Base-by-base conservation (phyloP, 2,888 invertebrate genomes). In the Temnothorax ravouxi region DNA sequence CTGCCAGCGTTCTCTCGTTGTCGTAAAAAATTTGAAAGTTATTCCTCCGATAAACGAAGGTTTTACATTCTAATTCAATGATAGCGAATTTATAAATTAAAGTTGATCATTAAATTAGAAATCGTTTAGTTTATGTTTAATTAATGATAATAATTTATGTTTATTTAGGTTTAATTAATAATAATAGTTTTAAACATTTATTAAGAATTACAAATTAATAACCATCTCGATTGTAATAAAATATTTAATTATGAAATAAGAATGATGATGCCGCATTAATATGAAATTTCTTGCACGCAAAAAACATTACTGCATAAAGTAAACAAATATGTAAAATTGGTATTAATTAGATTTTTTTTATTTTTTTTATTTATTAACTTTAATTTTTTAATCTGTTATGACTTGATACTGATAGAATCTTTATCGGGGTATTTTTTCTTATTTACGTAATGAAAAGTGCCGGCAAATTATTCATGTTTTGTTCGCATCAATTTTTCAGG, bases 401-500 rank as follows among this genome's bases (percentile, higher is more conserved):
- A 21, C 1, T 25, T 25, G 8, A 21, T 21, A 8, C 15, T 2
- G 21, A 15, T 41, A 21, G 8, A 5, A 64, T 25, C 21, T 41
- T 64, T 44, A 15, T 44, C 44, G 21, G 4, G 8, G 41, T 64
- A 15, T 41, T 21, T 64, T 21, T 25, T 25, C 2, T 2, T 9
- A 25, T 8, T 66, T 44, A 6, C 3, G 6, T 41, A 21, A 44
- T 41, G 18, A 44, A 66, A 66, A 41, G 21, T 21, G 15, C 13
- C 13, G 3, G 2, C 1, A 21, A 21, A 34, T 56, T 41, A 15
- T 52, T 71, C 50, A 74, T 38, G 29, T 80, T 47, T 21, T 61
- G n/a, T n/a, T 47, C n/a, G 29, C 21, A 29, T 56, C 5, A 29
- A 90, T 91, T 52, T 96, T 96, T 11, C 96, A 99, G 99, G 99